Evolutionary conservation across 2,888 invertebrate species (phyloP).

Genomic region (Fragum fragum): DNA sequence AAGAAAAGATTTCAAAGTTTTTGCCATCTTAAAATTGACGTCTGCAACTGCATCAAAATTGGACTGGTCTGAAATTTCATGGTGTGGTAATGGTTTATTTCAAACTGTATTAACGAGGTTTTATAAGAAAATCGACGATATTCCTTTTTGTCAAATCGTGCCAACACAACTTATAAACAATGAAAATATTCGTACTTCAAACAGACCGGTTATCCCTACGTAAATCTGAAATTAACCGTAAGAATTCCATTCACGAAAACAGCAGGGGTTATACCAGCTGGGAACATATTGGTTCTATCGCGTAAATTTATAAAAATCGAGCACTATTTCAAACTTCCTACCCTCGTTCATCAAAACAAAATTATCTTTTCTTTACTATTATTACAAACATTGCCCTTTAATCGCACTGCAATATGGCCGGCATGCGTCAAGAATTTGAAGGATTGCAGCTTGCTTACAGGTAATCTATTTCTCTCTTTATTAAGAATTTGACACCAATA

Average conservation of each 20-base stretch:
- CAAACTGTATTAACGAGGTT: too few relatives aligned
- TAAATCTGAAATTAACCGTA: background rate
- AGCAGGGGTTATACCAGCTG: background rate
- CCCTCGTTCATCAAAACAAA: conserved; percentile 28
- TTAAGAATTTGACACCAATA: too few relatives aligned
- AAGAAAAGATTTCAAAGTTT: too few relatives aligned
- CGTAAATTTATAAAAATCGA: background rate
- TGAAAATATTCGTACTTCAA: too few relatives aligned
- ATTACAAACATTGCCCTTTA: conserved; percentile 23
- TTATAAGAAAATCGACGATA: too few relatives aligned
- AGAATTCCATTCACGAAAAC: background rate
- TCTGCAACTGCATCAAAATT: too few relatives aligned
- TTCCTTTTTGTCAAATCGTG: too few relatives aligned
- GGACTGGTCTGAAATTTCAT: too few relatives aligned
- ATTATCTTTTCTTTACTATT: conserved; percentile 31
- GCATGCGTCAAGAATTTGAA: background rate
- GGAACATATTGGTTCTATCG: background rate
- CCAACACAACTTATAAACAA: too few relatives aligned
- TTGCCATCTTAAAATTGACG: too few relatives aligned
- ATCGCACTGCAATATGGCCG: background rate
- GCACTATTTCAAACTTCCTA: conserved; percentile 23
- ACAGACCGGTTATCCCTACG: too few relatives aligned
- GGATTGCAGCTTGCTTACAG: conserved; percentile 1
- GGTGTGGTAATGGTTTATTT: too few relatives aligned
- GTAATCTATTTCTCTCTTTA: background rate